Evolutionary conservation across 2,797 vertebrate species (phyloP), one percentile per base, ranked within the genome.

Genomic region (Protonibea diacanthus): DNA sequence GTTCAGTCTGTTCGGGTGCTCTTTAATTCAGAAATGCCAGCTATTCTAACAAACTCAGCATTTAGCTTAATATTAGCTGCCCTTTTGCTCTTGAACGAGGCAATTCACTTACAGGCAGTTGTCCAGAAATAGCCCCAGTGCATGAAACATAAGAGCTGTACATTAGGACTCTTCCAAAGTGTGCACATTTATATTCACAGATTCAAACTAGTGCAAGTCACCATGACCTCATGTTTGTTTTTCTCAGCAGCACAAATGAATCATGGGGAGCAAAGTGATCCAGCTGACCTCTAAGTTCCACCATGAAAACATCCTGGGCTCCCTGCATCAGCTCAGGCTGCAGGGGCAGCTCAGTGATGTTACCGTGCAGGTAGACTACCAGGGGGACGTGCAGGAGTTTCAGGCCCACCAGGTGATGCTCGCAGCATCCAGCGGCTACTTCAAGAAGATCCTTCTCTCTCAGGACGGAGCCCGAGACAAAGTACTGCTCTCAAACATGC

Each of bases 401-500:
- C 94, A 94, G 56, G 97, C 97, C 18, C 98, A 99, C 87, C 97
- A 96, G 87, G 94, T 97, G 14, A 96, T 99, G 29, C 89, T 99
- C 1, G 98, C 97, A 0, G 98, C 98, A 6, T 97, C 97, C 45
- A 99, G 98, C 69, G 96, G 97, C 70, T 99, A 97, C 90, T 99
- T 99, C 87, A 97, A 95, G 88, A 96, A 95, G 21, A 89, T 95
- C 7, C 95, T 99, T 52, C 95, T 98, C 44, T 94, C 95, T 0
- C 94, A 95, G 57, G 92, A 96, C 2, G 76, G 91, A 1, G 64
- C 90, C 3, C 90, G 74, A 42, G 95, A 95, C 78, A 96, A 93
- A 0, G 69, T 99, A 2, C 79, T 92, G 27, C 82, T 99, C 57
- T 95, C 93, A 2, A 95, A 97, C 72, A 95, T 98, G 56, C 93